These are phyloP conservation scores for Chaetophractus vellerosus DNA, from an alignment of 2,797 vertebrate genomes.

Conservation along the genomic window DNA sequence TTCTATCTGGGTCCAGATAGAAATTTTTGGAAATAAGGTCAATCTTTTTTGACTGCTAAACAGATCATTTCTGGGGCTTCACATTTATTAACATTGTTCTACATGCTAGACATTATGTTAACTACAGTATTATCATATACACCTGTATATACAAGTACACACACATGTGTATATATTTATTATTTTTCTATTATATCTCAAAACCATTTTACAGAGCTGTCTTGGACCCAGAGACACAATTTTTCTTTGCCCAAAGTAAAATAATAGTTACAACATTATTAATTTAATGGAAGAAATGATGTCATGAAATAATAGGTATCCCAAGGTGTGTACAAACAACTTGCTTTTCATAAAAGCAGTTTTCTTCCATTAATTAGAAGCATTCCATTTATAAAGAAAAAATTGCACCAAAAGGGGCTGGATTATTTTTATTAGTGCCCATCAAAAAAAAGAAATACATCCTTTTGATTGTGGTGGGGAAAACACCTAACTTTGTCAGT, in stretches of 20 bases:
- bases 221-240: not conserved
- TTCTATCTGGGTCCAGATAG: not conserved
- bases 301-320: not conserved
- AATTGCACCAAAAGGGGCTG: not conserved
- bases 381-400: not conserved
- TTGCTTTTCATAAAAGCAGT: not conserved
- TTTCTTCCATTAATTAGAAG: not conserved
- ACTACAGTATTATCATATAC: not conserved
- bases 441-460: not conserved
- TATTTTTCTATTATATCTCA: not conserved
- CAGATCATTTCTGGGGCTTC: not conserved
- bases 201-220: not conserved
- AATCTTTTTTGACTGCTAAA: not conserved
- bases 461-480: not conserved
- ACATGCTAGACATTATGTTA: not conserved
- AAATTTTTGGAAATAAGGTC: not conserved
- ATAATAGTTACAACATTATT: not conserved
- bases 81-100: not conserved
- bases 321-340: not conserved
- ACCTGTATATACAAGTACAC: not conserved
- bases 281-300: not conserved
- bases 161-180: not conserved
- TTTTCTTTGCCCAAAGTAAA: not conserved
- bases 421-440: not conserved
- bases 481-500: not conserved